Evolutionary conservation across 2,888 invertebrate species (phyloP).

Genomic region (Lasioglossum pauxillum): DNA sequence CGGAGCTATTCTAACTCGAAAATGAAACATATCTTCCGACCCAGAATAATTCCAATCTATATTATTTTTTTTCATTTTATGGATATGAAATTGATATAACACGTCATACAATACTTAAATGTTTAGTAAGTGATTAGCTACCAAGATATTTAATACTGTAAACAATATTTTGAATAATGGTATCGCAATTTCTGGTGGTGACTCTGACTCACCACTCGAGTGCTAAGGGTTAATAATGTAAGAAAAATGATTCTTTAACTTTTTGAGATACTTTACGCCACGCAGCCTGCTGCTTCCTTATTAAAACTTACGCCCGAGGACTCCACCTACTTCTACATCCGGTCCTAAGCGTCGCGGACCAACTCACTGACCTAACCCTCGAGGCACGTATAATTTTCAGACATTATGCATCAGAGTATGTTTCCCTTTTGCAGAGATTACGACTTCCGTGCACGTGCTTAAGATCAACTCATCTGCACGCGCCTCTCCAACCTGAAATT

Average conservation of each 20-base stretch:
- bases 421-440: slow-evolving; percentile 47
- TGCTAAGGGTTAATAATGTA: too few relatives aligned
- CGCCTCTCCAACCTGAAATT: slow-evolving; percentile 23
- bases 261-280: not conserved
- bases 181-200: too few relatives aligned
- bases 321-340: slow-evolving; percentile 61
- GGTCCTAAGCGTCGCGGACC: slow-evolving; percentile 48
- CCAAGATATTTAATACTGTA: too few relatives aligned
- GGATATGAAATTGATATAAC: too few relatives aligned
- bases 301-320: slow-evolving; percentile 2
- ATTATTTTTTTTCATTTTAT: too few relatives aligned
- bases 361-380: slow-evolving; percentile 64
- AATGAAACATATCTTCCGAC: too few relatives aligned
- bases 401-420: slow-evolving; percentile 53
- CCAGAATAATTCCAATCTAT: too few relatives aligned
- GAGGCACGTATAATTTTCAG: slow-evolving; percentile 60
- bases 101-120: too few relatives aligned
- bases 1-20: too few relatives aligned
- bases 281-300: slow-evolving; percentile 32
- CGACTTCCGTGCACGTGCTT: slow-evolving; percentile 64
- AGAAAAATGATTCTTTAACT: not conserved
- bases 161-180: too few relatives aligned
- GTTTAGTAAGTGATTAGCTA: too few relatives aligned
- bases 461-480: slow-evolving; percentile 47
- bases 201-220: too few relatives aligned